A percentile compares a stretch with the other conserved stretches of the same genome.
phyloP scores from a whole-genome alignment of 1,140 invertebrate genomes.

The Drosophila azteca region DNA sequence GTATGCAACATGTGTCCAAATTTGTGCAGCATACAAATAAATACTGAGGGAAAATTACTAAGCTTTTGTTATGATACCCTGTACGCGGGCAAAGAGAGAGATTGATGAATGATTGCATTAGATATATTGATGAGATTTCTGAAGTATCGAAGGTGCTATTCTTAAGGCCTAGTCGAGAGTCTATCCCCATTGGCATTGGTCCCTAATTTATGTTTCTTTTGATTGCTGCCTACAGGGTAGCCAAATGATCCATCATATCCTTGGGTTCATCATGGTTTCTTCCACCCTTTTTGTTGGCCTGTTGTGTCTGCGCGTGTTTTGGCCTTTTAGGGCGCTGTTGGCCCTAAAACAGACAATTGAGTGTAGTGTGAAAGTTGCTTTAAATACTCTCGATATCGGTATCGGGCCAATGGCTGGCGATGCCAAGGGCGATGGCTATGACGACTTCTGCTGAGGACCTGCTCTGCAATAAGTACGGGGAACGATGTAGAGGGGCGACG shows the following conservation, averaged over 20 bases:
- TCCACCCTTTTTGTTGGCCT: conserved; percentile 6
- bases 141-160: no score
- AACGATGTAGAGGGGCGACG: background rate
- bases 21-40: conserved; percentile 71
- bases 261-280: conserved; percentile 2
- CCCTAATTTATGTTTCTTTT: no score
- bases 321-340: conserved; percentile 67
- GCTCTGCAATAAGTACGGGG: background rate
- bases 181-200: no score
- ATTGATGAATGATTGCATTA: no score
- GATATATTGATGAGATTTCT: no score
- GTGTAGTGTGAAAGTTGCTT: conserved; percentile 80
- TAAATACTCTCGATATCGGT: conserved; percentile 68
- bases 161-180: no score
- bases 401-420: conserved; percentile 37
- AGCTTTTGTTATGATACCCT: conserved; percentile 23
- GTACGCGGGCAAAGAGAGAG: background rate
- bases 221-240: conserved; percentile 1
- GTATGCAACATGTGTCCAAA: conserved; percentile 78
- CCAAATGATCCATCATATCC: background rate
- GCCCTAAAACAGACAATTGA: conserved; percentile 73
- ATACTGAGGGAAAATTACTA: conserved; percentile 52
- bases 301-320: conserved; percentile 70
- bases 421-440: conserved; percentile 34
- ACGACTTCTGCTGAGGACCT: conserved; percentile 11